phyloP scores from a whole-genome alignment of 2,113 vertebrate genomes.

The Serinus canaria region DNA sequence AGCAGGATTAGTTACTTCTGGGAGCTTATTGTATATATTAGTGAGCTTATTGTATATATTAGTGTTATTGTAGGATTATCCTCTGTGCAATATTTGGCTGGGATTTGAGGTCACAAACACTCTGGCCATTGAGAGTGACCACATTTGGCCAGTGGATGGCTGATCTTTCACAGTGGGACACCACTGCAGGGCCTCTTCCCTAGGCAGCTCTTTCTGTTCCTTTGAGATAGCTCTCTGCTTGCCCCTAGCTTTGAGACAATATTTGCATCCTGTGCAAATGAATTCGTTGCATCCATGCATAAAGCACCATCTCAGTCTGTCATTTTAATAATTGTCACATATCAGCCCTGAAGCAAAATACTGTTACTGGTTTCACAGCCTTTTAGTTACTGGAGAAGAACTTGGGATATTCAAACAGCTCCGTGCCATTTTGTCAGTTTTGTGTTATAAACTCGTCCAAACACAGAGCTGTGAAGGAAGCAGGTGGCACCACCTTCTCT shows the following conservation, averaged over 20 bases:
- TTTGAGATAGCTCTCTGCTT: background rate
- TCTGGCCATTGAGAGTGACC: background rate
- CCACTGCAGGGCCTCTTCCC: background rate
- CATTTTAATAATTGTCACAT: background rate
- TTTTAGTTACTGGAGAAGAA: background rate
- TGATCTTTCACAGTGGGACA: background rate
- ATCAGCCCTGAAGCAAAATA: background rate
- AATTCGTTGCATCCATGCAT: background rate
- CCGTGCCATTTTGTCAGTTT: background rate
- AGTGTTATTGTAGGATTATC: background rate
- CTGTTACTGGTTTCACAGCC: background rate
- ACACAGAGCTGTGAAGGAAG: background rate
- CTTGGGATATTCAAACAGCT: background rate
- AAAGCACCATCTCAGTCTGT: background rate
- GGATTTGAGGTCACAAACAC: background rate
- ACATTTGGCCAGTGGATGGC: background rate
- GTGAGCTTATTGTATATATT: background rate
- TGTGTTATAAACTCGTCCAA: background rate
- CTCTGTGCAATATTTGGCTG: background rate
- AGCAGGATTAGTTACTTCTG: background rate
- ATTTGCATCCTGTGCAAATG: background rate
- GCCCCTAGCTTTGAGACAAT: background rate
- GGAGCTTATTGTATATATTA: background rate
- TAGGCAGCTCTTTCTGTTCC: background rate
- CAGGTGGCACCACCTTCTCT: background rate